Evolutionary conservation across 2,888 invertebrate species (phyloP), one percentile per base, ranked within the genome.

Genomic region (Poecilobothrus nobilitatus): DNA sequence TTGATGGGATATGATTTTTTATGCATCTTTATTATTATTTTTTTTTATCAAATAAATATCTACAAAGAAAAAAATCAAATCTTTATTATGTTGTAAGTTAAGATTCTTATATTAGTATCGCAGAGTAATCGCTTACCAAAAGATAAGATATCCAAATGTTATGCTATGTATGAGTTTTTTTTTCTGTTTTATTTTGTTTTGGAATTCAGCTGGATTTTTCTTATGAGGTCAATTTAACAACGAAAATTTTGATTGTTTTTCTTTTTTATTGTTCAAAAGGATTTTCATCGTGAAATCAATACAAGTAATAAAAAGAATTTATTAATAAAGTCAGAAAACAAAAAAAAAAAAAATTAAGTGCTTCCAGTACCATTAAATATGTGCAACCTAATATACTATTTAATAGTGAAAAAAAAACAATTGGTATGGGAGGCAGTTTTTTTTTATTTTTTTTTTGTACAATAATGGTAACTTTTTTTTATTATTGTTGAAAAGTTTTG

Each of bases 1-100:
- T 53, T 53, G 18, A 53, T 53, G 53, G 53, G 53, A 53, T 53
- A 18, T 53, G 53, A 53, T 53, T 53, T 53, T 53, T 53, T 53
- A 53, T 53, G 53, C 53, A 53, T 53, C 53, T 53, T 53, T 53
- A 53, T 53, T 53, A 18, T 53, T 53, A 18, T 53, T 53, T 18
- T 18, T 3, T 53, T 18, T 53, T 53, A 2, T 27, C 27, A 27
- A 12, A n/a, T 12, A 53, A 15, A 53, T 53, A 8, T 53, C 1
- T 6, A 18, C 12, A 18, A 53, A 27, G 5, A 27, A 27, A 27
- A 27, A 2, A 53, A 53, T 53, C 53, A 53, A 53, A 53, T 53
- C 53, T 53, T 53, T 53, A n/a, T 53, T 53, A 53, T 53, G 15
- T 53, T 53, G 15, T 37, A 15, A 18, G 53, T 53, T 53, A 37